Base-by-base conservation (phyloP, 2,888 invertebrate genomes). In the Apoda limacodes region DNA sequence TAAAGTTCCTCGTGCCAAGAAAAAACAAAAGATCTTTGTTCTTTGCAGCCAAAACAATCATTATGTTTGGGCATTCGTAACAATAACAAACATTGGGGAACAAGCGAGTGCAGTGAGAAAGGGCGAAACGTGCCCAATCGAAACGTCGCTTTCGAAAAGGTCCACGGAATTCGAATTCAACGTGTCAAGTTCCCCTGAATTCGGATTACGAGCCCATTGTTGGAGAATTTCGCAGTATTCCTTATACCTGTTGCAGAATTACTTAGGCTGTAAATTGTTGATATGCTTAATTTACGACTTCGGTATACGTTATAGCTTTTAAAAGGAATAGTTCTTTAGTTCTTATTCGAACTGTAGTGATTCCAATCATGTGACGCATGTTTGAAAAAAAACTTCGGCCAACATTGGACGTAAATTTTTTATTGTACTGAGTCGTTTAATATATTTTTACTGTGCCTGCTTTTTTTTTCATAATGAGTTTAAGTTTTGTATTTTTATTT, bases 11-110 rank as follows among this genome's bases (percentile, higher is more conserved):
- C 45, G 48, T 50, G 57, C 49, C 47, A 51, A 55, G 59, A 55
- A 61, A 64, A 60, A 60, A 48, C 53, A 53, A 55, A 64, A 60
- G 55, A 55, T 64, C 72, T 72, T 76, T 76, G 75, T 78, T 75
- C 69, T 65, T 50, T 43, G 52, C 55, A 72, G 75, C 67, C 76
- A 75, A 76, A 78, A 76, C 75, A 75, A 65, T 65, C 60, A 55
- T 45, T 46, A 47, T 66, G 71, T 72, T 71, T 68, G 63, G 62
- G 60, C 59, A 57, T 64, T 69, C 58, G 62, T 58, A 68, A 63
- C 63, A 66, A 74, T 71, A 75, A 71, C 70, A 75, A 71, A 67
- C 64, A 62, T 50, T 50, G 53, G 54, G 23, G 31, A 42, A 41
- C 36, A 38, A 40, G 36, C 22, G 35, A 38, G 21, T 28, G 28